A percentile compares a stretch with the other conserved stretches of the same genome.
phyloP scores from a whole-genome alignment of 2,113 vertebrate species.

The Mormoops blainvillei region DNA sequence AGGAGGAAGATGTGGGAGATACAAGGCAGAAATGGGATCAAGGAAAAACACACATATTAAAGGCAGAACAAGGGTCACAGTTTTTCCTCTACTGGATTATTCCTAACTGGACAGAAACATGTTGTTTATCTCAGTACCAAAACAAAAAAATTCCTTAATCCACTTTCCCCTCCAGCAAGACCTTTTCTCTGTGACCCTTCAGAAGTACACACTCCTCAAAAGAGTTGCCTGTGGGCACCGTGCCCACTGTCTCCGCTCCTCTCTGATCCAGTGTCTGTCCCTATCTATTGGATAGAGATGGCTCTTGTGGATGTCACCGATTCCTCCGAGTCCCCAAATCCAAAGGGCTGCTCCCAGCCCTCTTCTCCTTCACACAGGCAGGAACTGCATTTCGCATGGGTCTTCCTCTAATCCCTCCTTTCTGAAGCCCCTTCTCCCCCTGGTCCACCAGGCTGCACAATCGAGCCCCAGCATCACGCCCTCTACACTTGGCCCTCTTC shows the following conservation, averaged over 20 bases:
- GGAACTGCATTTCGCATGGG: accelerated
- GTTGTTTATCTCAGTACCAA: background rate
- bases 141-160: background rate
- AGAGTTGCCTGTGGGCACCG: background rate
- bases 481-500: background rate
- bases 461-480: background rate
- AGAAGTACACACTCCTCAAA: background rate
- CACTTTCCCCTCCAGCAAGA: background rate
- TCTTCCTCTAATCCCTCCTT: background rate
- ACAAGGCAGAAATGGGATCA: background rate
- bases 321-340: background rate
- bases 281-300: background rate
- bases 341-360: background rate
- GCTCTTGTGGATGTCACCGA: background rate
- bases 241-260: background rate
- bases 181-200: background rate
- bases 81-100: background rate
- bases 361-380: accelerated
- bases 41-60: background rate
- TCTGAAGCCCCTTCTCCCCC: background rate
- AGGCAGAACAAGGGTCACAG: background rate
- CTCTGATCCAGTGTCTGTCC: accelerated
- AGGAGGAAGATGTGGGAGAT: conserved; percentile 30
- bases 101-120: background rate
- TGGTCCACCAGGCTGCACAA: accelerated